These are phyloP conservation scores for Eupithecia pulchellata DNA, from an alignment of 2,888 invertebrate genomes.

Conservation along the genomic window DNA sequence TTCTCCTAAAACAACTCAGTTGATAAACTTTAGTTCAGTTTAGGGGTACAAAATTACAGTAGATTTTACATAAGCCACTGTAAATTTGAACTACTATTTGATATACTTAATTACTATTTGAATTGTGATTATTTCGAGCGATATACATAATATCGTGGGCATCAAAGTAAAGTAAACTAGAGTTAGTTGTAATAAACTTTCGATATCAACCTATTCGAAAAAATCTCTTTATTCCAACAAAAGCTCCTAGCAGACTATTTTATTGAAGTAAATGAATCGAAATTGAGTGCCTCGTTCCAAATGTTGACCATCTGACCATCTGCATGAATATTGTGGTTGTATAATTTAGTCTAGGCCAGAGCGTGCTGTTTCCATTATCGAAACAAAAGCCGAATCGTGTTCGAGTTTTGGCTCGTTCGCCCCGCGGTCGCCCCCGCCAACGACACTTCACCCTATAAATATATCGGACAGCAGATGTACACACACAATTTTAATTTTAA, in stretches of 20 bases:
- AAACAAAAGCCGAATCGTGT: slow-evolving; percentile 27
- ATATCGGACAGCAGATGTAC: slow-evolving; percentile 72
- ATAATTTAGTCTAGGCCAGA: not conserved
- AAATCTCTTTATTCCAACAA: no score
- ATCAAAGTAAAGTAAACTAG: no score
- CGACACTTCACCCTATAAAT: slow-evolving; percentile 74
- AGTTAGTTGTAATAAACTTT: no score
- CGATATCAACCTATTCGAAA: no score
- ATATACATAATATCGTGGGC: not conserved
- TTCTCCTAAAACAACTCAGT: not conserved
- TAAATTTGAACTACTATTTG: no score
- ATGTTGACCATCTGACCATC: not conserved
- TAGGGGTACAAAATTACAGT: not conserved
- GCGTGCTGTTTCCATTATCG: slow-evolving; percentile 19
- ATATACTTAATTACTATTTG: no score
- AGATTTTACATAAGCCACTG: no score
- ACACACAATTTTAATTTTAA: slow-evolving; percentile 64
- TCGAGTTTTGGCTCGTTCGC: slow-evolving; percentile 48
- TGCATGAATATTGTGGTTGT: not conserved
- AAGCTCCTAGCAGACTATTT: not conserved
- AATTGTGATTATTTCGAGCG: not conserved
- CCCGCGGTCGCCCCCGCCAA: slow-evolving; percentile 54
- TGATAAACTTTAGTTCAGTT: not conserved
- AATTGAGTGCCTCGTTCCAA: not conserved
- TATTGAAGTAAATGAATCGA: not conserved